These are phyloP conservation scores for Rhinolophus ferrumequinum DNA, from an alignment of 2,113 vertebrate species.

Conservation along the genomic window DNA sequence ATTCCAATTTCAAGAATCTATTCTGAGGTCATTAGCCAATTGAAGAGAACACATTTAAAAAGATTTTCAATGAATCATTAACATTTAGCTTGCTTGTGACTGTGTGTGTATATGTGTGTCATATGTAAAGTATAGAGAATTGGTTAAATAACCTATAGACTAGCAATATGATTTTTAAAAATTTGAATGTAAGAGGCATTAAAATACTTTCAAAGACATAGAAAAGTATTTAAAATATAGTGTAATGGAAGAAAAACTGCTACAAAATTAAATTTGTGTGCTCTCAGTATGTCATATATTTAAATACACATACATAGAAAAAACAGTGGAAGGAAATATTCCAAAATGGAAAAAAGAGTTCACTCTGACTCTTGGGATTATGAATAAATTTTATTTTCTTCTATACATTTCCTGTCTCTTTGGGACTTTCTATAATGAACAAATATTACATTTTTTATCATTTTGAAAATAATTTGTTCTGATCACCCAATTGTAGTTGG, in stretches of 20 bases:
- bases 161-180: not conserved
- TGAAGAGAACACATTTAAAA: not conserved
- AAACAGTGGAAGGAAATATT: not conserved
- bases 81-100: not conserved
- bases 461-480: not conserved
- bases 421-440: not conserved
- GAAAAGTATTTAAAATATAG: conserved; percentile 8
- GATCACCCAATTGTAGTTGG: not conserved
- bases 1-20: not conserved
- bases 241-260: not conserved
- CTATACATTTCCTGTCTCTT: not conserved
- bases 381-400: not conserved
- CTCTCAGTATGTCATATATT: not conserved
- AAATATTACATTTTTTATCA: not conserved
- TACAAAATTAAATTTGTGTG: not conserved
- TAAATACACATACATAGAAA: not conserved
- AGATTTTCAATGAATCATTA: not conserved
- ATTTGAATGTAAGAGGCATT: not conserved
- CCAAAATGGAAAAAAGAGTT: not conserved
- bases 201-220: not conserved
- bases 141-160: not conserved
- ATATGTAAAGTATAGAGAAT: not conserved
- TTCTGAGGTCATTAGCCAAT: not conserved
- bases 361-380: not conserved
- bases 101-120: not conserved